Evolutionary conservation across 2,797 vertebrate genomes (phyloP).

Genomic region (Amazona ochrocephala): DNA sequence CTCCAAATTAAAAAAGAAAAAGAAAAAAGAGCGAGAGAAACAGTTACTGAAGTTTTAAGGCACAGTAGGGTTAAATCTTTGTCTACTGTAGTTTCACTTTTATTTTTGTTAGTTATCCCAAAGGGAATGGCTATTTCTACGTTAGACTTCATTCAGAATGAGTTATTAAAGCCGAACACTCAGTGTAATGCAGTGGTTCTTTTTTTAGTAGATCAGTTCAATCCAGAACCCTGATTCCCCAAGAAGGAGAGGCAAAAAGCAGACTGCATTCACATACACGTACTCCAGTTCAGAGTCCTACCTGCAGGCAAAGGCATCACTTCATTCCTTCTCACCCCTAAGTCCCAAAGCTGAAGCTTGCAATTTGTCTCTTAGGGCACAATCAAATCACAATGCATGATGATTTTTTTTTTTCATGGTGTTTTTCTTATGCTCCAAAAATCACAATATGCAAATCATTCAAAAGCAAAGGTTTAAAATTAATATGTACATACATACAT

Average conservation of each 20-base stretch:
- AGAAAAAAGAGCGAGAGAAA: not conserved
- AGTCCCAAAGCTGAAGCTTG: not conserved
- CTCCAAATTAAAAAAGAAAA: not conserved
- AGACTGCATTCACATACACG: fast-evolving
- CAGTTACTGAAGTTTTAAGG: not conserved
- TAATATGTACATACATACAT: fast-evolving
- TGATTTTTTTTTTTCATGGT: not conserved
- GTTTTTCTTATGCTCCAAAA: not conserved
- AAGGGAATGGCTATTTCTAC: not conserved
- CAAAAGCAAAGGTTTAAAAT: not conserved
- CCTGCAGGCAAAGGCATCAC: not conserved
- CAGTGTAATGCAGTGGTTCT: not conserved
- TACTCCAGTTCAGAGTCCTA: not conserved
- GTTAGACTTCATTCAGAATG: not conserved
- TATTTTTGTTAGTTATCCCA: not conserved
- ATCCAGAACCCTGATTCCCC: not conserved
- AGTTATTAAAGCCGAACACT: not conserved
- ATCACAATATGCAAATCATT: not conserved
- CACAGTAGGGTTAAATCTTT: not conserved
- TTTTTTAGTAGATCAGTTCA: not conserved
- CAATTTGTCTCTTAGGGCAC: not conserved
- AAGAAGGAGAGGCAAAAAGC: not conserved
- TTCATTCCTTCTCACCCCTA: not conserved
- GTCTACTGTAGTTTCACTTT: not conserved
- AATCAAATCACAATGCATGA: not conserved